A percentile compares a stretch with the other conserved stretches of the same genome.
Conservation (phyloP, 2,888 invertebrate genomes). For the Lacanobia wlatinum region DNA sequence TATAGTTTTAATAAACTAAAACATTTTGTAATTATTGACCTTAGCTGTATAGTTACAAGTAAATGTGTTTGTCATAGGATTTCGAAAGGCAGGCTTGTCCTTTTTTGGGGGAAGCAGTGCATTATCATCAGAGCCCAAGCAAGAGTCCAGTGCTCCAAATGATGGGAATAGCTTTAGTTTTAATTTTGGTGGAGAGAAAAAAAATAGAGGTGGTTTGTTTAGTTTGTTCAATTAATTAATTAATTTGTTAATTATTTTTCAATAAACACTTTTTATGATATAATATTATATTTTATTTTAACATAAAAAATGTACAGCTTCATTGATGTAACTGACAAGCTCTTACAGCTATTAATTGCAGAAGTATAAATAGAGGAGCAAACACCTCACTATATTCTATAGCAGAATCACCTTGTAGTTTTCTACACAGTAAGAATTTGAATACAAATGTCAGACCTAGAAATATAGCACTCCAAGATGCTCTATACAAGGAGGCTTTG, state of each 20-base stretch:
- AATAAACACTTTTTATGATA: conserved; percentile 50
- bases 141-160: conserved; percentile 69
- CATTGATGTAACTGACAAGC: conserved; percentile 96
- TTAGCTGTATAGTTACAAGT: not conserved
- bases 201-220: conserved; percentile 81
- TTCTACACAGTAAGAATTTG: conserved; percentile 97
- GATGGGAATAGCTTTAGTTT: conserved; percentile 79
- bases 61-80: conserved; percentile 70
- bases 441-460: conserved; percentile 96
- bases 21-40: not conserved
- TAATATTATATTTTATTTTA: conserved; percentile 49
- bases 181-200: conserved; percentile 83
- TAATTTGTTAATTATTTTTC: conserved; percentile 8
- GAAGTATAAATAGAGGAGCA: conserved; percentile 96
- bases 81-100: conserved; percentile 81
- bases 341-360: conserved; percentile 97
- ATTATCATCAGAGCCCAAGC: conserved; percentile 69
- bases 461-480: conserved; percentile 96
- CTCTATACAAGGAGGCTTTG: conserved; percentile 94
- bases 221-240: conserved; percentile 78
- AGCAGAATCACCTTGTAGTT: conserved; percentile 94
- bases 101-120: conserved; percentile 80
- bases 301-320: conserved; percentile 57
- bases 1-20: not conserved
- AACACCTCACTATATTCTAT: conserved; percentile 98